Evolutionary conservation across 2,888 invertebrate genomes (phyloP).

Genomic region (Rosalia funebris): DNA sequence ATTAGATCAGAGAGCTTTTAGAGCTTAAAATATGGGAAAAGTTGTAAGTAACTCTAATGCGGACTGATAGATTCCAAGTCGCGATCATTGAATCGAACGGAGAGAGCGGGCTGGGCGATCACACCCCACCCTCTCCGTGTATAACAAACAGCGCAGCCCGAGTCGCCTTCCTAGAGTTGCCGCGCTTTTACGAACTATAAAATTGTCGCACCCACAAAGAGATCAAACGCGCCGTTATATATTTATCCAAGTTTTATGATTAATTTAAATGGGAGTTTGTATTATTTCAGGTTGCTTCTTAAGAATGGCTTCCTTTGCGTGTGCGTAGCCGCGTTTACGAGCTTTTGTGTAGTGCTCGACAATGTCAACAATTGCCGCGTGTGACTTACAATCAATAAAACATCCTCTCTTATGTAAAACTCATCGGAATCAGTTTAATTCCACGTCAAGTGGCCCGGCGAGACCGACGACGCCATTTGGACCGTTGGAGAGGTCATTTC

Average conservation of each 20-base stretch:
- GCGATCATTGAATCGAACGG: slow-evolving; percentile 53
- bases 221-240: slow-evolving; percentile 59
- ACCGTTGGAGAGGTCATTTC: slow-evolving; percentile 61
- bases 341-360: slow-evolving; percentile 48
- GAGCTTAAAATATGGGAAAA: slow-evolving; percentile 61
- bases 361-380: slow-evolving; percentile 48
- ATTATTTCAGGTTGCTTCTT: slow-evolving; percentile 60
- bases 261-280: slow-evolving; percentile 55
- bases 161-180: slow-evolving; percentile 31
- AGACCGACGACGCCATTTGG: slow-evolving; percentile 58
- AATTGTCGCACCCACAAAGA: slow-evolving; percentile 58
- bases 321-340: slow-evolving; percentile 44
- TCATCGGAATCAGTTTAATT: slow-evolving; percentile 51
- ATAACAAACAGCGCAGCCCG: neutral
- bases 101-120: slow-evolving; percentile 27
- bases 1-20: slow-evolving; percentile 53
- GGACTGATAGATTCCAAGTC: slow-evolving; percentile 59
- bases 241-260: slow-evolving; percentile 61
- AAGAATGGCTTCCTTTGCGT: slow-evolving; percentile 47
- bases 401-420: slow-evolving; percentile 46
- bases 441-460: slow-evolving; percentile 58
- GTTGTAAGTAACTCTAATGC: slow-evolving; percentile 61
- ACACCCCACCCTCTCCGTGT: slow-evolving; percentile 1
- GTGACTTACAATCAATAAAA: slow-evolving; percentile 31
- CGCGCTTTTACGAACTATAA: slow-evolving; percentile 50